Evolutionary conservation across 2,113 vertebrate genomes (phyloP).

Genomic region (Terrapene triunguis): DNA sequence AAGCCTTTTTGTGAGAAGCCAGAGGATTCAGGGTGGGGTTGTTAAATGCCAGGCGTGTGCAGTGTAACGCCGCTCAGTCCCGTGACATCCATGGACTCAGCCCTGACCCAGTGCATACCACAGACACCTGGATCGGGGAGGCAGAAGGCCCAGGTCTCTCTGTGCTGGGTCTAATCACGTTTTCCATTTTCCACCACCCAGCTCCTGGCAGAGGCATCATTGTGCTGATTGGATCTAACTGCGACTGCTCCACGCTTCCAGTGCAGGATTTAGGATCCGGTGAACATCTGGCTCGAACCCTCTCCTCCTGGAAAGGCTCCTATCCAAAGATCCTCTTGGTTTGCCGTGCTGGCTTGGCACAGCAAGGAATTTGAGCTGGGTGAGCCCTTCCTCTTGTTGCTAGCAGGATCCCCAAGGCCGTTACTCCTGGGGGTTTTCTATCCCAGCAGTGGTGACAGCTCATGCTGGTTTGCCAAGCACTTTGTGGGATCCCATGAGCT

Average conservation of each 20-base stretch:
- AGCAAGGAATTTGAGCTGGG: not conserved
- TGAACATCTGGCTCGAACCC: not conserved
- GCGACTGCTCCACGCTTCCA: not conserved
- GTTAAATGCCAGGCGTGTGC: not conserved
- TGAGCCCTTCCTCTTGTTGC: not conserved
- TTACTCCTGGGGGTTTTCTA: not conserved
- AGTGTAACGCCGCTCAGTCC: not conserved
- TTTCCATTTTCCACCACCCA: not conserved
- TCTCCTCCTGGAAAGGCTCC: not conserved
- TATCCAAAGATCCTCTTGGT: not conserved
- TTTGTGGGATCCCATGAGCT: not conserved
- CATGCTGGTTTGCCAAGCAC: not conserved
- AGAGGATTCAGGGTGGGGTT: not conserved
- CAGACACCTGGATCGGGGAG: not conserved
- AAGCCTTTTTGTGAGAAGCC: not conserved
- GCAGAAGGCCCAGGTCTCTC: not conserved
- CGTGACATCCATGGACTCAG: not conserved
- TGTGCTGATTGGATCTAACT: not conserved
- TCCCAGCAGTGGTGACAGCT: not conserved
- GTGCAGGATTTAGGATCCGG: not conserved
- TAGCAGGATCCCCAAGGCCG: not conserved
- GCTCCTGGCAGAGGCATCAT: not conserved
- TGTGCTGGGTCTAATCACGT: not conserved
- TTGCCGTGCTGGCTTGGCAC: not conserved
- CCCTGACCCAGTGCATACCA: not conserved